A percentile compares a stretch with the other conserved stretches of the same genome.
phyloP scores from a whole-genome alignment of 2,113 vertebrate genomes.

The Syrrhaptes paradoxus region DNA sequence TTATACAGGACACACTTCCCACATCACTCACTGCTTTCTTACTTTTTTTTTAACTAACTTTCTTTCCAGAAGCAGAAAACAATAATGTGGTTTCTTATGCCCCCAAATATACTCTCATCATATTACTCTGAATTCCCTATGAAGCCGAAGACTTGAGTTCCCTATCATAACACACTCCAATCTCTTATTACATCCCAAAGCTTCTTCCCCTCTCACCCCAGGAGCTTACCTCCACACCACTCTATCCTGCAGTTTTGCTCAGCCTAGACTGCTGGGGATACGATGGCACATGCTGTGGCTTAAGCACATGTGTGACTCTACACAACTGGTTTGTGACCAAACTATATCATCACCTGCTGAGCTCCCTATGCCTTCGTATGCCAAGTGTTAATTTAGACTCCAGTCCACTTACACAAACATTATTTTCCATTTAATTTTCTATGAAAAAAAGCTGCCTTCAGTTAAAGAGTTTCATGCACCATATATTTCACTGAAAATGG shows the following conservation, averaged over 20 bases:
- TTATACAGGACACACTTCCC: background rate
- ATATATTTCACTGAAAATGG: background rate
- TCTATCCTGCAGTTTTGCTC: background rate
- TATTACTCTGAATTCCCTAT: background rate
- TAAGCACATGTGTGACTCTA: background rate
- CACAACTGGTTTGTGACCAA: background rate
- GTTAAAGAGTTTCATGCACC: background rate
- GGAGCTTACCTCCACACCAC: background rate
- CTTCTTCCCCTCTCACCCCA: background rate
- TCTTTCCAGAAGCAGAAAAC: background rate
- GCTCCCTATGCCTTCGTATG: background rate
- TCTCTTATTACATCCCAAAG: background rate
- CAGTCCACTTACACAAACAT: background rate
- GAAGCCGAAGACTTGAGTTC: background rate
- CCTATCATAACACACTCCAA: background rate
- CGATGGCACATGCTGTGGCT: rapidly evolving
- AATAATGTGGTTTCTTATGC: background rate
- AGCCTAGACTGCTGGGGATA: background rate
- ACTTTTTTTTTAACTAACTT: rapidly evolving
- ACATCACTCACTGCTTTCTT: background rate
- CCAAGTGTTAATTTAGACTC: background rate
- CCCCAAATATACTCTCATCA: background rate
- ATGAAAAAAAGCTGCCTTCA: background rate
- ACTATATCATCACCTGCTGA: background rate
- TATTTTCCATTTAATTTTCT: background rate